Evolutionary conservation across 2,888 invertebrate species (phyloP).

Genomic region (Microctonus aethiopoides): DNA sequence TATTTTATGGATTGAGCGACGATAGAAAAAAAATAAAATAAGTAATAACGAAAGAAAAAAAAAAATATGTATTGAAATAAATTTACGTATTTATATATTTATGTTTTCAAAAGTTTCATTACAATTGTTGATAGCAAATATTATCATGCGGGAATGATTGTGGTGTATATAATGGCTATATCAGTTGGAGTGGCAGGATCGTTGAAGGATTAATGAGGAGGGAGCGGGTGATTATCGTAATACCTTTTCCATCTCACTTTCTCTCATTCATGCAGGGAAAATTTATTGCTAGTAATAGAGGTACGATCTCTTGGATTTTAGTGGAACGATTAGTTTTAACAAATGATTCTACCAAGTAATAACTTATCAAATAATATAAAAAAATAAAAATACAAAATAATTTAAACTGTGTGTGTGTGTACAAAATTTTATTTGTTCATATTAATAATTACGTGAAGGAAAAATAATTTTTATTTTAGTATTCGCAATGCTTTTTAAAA

Average conservation of each 20-base stretch:
- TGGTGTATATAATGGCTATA: not conserved
- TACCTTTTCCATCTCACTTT: not conserved
- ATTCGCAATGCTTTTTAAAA: not conserved
- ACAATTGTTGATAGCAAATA: not conserved
- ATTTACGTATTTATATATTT: not conserved
- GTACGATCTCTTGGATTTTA: not conserved
- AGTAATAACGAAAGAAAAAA: not conserved
- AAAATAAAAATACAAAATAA: not conserved
- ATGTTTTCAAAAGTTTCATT: not conserved
- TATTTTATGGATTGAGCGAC: not conserved
- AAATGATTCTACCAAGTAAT: not conserved
- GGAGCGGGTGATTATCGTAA: not conserved
- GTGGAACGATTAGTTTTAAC: not conserved
- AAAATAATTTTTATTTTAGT: not conserved
- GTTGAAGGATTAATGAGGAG: not conserved
- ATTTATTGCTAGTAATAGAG: not conserved
- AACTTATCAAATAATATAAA: not conserved
- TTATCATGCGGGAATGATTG: not conserved
- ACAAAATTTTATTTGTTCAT: no score
- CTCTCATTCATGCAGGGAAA: not conserved
- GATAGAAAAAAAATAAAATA: not conserved
- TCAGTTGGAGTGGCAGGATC: not conserved
- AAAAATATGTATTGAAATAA: not conserved
- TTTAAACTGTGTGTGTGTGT: no score
- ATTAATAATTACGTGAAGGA: not conserved